phyloP scores from a whole-genome alignment of 1,140 invertebrate genomes.

The Planococcus citri region DNA sequence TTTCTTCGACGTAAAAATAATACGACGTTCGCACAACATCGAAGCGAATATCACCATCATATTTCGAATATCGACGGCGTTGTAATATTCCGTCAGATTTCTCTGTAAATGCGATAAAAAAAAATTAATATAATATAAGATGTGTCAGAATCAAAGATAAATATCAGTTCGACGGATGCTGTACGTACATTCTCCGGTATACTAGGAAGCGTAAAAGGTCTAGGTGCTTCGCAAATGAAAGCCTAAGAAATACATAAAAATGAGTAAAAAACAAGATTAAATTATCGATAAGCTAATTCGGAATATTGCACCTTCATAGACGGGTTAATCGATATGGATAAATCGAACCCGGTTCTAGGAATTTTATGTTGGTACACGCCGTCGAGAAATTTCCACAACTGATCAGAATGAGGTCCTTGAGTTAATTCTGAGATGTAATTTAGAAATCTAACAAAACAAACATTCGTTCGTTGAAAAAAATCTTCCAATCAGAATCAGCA shows the following conservation, averaged over 20 bases:
- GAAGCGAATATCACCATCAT: constrained; percentile 92
- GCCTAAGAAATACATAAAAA: constrained; percentile 24
- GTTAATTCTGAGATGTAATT: constrained; percentile 47
- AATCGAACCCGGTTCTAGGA: constrained; percentile 30
- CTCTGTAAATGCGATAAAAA: constrained; percentile 55
- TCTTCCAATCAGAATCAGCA: not conserved
- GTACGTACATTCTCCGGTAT: constrained; percentile 88
- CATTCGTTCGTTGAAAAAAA: constrained; percentile 1
- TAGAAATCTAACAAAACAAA: constrained; percentile 37
- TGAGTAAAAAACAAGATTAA: not conserved
- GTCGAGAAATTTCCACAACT: constrained; percentile 49
- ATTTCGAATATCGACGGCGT: constrained; percentile 76
- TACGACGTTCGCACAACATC: constrained; percentile 80
- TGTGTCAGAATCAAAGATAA: too few relatives aligned
- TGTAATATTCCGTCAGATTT: constrained; percentile 92
- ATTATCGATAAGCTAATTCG: not conserved
- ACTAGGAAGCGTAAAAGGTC: constrained; percentile 67
- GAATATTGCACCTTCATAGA: constrained; percentile 19
- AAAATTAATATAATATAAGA: not conserved
- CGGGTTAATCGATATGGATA: constrained; percentile 21
- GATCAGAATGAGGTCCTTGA: constrained; percentile 37
- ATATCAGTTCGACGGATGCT: not conserved
- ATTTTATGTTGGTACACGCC: constrained; percentile 50
- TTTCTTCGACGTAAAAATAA: constrained; percentile 77
- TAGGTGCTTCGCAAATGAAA: constrained; percentile 63